phyloP scores from a whole-genome alignment of 2,797 vertebrate species.

The Macroramphosus scolopax region DNA sequence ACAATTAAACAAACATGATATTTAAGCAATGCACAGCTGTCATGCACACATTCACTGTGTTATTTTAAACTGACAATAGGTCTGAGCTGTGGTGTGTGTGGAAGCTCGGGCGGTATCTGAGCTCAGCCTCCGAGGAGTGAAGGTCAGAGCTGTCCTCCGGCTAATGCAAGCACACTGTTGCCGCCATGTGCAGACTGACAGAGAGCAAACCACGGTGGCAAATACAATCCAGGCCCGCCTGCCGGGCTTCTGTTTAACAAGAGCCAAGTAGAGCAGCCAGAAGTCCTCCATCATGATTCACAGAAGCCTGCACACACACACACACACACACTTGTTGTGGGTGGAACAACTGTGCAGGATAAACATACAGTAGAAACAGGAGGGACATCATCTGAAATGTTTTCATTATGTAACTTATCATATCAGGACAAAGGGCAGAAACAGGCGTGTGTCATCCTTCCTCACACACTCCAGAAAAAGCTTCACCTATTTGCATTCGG shows the following conservation, averaged over 20 bases:
- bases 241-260: conserved; percentile 42
- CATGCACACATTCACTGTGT: too few relatives aligned
- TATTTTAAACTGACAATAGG: conserved; percentile 40
- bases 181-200: conserved; percentile 60
- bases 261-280: conserved; percentile 66
- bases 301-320: conserved; percentile 21
- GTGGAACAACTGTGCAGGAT: conserved; percentile 39
- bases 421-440: conserved; percentile 1
- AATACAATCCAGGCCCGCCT: conserved; percentile 44
- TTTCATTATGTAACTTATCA: conserved; percentile 29
- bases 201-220: too few relatives aligned
- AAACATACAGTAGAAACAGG: conserved; percentile 37
- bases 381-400: conserved; percentile 22
- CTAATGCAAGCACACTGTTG: conserved; percentile 55
- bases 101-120: conserved; percentile 35
- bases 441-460: neutral
- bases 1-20: too few relatives aligned
- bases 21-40: too few relatives aligned
- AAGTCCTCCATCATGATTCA: conserved; percentile 54
- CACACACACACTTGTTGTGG: conserved; percentile 55
- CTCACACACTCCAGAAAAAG: too few relatives aligned
- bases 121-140: conserved; percentile 58
- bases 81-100: conserved; percentile 22
- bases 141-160: conserved; percentile 73
- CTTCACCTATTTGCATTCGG: conserved; percentile 14